A percentile compares a stretch with the other conserved stretches of the same genome.
Conservation (phyloP, 2,113 vertebrate genomes). For the Tapirus terrestris region DNA sequence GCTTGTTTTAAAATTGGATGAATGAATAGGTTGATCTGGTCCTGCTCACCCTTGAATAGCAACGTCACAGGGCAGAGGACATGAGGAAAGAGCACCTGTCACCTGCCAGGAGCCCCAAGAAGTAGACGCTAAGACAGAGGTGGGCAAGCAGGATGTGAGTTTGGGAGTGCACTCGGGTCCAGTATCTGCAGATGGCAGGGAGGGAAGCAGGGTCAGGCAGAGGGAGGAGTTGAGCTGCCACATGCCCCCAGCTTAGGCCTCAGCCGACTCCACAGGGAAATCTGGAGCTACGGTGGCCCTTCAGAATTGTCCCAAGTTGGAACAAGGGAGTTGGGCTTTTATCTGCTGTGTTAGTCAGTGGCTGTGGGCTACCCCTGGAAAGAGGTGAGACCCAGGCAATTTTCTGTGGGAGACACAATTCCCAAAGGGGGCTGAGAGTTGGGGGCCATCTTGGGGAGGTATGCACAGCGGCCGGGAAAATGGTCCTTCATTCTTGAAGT, state of each 20-base stretch:
- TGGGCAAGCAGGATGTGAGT: not conserved
- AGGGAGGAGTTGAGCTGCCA: not conserved
- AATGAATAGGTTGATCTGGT: not conserved
- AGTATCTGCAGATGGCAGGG: not conserved
- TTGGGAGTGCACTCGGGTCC: not conserved
- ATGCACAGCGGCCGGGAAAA: not conserved
- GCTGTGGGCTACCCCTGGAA: not conserved
- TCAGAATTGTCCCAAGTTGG: not conserved
- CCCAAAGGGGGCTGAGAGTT: not conserved
- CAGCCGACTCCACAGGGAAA: not conserved
- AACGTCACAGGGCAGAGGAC: not conserved
- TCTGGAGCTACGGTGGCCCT: not conserved
- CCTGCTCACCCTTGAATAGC: not conserved
- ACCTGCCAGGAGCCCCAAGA: not conserved
- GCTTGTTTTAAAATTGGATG: not conserved
- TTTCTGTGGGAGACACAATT: not conserved
- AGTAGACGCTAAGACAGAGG: not conserved
- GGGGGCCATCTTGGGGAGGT: not conserved
- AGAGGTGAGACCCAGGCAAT: not conserved
- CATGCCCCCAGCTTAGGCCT: not conserved
- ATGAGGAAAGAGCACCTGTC: not conserved
- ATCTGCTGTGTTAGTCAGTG: not conserved
- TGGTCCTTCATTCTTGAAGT: not conserved
- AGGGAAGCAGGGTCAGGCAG: not conserved
- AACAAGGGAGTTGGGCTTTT: not conserved